Conservation (phyloP, 2,797 vertebrate species). For the Melanotaenia boesemani region DNA sequence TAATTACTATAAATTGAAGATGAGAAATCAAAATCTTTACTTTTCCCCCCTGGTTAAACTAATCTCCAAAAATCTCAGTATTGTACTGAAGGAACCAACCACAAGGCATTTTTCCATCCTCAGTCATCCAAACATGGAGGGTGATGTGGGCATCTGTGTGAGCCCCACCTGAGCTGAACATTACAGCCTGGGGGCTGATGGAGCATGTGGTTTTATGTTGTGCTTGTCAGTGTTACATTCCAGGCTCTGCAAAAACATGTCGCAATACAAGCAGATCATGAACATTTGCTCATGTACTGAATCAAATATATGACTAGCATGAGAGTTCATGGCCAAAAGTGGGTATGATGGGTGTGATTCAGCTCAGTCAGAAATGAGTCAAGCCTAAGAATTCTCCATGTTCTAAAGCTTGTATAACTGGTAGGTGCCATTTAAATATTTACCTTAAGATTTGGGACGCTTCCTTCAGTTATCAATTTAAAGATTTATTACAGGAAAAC, state of each 20-base stretch:
- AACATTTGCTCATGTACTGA: slow-evolving; percentile 2
- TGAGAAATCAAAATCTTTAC: too few species aligned
- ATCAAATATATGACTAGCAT: slow-evolving; percentile 18
- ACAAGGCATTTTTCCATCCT: neutral
- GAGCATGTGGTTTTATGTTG: neutral
- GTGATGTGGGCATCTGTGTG: neutral
- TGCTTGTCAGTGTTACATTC: slow-evolving; percentile 26
- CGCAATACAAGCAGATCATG: neutral
- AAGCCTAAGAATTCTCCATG: neutral
- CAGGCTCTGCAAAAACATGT: slow-evolving; percentile 48
- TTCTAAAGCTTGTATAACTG: too few species aligned
- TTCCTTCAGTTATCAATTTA: too few species aligned
- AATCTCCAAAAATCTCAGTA: too few species aligned
- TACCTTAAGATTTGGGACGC: neutral
- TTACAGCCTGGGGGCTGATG: neutral
- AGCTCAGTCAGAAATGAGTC: slow-evolving; percentile 23
- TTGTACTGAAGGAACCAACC: too few species aligned
- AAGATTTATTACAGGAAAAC: too few species aligned
- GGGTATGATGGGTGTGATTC: slow-evolving; percentile 19
- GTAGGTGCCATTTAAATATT: too few species aligned
- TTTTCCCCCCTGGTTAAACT: too few species aligned
- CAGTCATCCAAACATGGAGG: neutral
- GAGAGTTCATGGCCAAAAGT: neutral
- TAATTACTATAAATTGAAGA: neutral
- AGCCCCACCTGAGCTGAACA: neutral